These are phyloP conservation scores for Drosophila formosana DNA, from an alignment of 2,888 invertebrate species.

Conservation along the genomic window DNA sequence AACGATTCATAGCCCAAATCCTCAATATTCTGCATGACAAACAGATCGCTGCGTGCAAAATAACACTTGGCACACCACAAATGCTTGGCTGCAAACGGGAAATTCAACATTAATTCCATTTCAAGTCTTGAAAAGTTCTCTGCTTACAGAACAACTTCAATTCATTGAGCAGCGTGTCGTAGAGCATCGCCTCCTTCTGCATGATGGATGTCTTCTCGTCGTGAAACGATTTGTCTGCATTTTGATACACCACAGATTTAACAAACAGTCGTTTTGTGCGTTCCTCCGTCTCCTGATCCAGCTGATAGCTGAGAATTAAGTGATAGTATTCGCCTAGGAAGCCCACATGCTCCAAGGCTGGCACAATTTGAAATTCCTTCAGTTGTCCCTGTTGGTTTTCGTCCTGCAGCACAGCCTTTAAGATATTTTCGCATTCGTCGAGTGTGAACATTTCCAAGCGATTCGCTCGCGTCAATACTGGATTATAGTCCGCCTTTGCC, in stretches of 20 bases:
- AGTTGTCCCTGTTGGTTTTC: slow-evolving; percentile 48
- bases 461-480: slow-evolving; percentile 51
- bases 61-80: slow-evolving; percentile 83
- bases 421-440: slow-evolving; percentile 67
- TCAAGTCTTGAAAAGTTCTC: not conserved
- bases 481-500: slow-evolving; percentile 41
- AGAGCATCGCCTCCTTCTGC: slow-evolving; percentile 73
- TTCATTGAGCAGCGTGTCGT: slow-evolving; percentile 67
- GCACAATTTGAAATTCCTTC: slow-evolving; percentile 54
- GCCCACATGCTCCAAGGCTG: slow-evolving; percentile 69
- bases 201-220: slow-evolving; percentile 64
- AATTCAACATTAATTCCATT: not conserved
- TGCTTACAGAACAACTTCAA: slow-evolving; percentile 72
- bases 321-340: slow-evolving; percentile 81
- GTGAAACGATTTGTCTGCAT: slow-evolving; percentile 55
- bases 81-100: slow-evolving; percentile 53
- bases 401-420: slow-evolving; percentile 58
- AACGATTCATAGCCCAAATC: slow-evolving; percentile 69
- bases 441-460: slow-evolving; percentile 61
- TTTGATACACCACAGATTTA: slow-evolving; percentile 71
- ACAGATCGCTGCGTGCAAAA: slow-evolving; percentile 78
- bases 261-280: slow-evolving; percentile 68
- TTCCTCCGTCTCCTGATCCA: slow-evolving; percentile 42
- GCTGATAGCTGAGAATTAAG: slow-evolving; percentile 63
- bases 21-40: slow-evolving; percentile 85